Evolutionary conservation across 2,113 vertebrate species (phyloP), one percentile per base, ranked within the genome.

Genomic region (Triplophysa dalaica): DNA sequence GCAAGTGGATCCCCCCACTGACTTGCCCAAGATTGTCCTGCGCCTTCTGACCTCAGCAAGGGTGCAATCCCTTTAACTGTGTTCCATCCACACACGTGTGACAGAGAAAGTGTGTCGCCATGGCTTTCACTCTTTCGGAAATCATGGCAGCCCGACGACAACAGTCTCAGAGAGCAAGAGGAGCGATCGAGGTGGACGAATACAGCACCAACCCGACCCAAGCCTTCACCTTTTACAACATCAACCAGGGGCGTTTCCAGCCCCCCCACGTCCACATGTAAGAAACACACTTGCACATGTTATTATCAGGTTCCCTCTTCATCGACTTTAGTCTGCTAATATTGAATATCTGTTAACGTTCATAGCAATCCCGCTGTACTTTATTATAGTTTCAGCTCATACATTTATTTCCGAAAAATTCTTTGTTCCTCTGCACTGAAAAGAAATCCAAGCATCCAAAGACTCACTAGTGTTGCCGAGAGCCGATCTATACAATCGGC

Each of bases 161-260:
- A 88, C 84, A 95, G 50, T 84, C 92, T 69, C 92, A 95, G 84
- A 86, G 96, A 75, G 91, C 93, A 78, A 87, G 90, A 87, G 87
- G 95, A 81, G 90, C 93, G 4, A 91, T 98, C 43, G 97, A 98
- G 84, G 96, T 99, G 89, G 97, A 99, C 12, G 97, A 99, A 84
- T 98, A 98, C 90, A 99, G 97, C 90, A 90, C 95, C 86, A 99
- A 99, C 91, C 97, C 97, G 76, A 99, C 97, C 0, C 97, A 99
- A 91, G 97, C 97, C 67, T 99, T 99, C 90, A 99, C 97, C 70
- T 99, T 98, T 93, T 99, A 98, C 95, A 99, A 99, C 89, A 99
- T 99, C 91, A 99, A 99, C 93, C 97, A 99, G 94, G 96, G 96
- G 67, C 97, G 97, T 75, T 99, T 99, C 88, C 97, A 99, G 90